These are phyloP conservation scores for Triplophysa siluroides DNA, from an alignment of 2,113 vertebrate genomes.

Conservation along the genomic window DNA sequence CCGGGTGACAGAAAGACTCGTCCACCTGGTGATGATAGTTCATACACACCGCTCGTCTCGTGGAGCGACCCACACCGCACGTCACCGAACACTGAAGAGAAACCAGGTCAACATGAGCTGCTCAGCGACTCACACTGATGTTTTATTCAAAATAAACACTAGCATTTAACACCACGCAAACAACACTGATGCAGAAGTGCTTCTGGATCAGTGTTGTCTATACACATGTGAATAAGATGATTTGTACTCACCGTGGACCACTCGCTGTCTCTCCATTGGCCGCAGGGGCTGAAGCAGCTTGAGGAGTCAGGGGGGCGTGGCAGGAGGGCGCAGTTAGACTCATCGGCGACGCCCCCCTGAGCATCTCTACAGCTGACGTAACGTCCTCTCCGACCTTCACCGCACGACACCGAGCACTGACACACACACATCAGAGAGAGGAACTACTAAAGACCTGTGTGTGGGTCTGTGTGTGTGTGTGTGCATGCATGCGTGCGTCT, in stretches of 20 bases:
- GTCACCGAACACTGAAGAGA: conserved; percentile 84
- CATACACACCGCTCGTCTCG: conserved; percentile 85
- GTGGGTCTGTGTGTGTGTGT: too few species aligned
- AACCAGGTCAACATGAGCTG: background rate
- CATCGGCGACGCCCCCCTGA: conserved; percentile 82
- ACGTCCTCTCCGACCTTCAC: conserved; percentile 84
- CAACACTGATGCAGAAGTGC: too few species aligned
- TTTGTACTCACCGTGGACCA: conserved; percentile 88
- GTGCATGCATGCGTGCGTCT: too few species aligned
- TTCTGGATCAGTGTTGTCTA: too few species aligned
- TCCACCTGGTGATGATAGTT: conserved; percentile 84
- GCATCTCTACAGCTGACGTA: conserved; percentile 93
- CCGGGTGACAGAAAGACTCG: conserved; percentile 84
- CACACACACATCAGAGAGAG: conserved; percentile 48
- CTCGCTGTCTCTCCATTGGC: conserved; percentile 87
- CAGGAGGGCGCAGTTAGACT: conserved; percentile 81
- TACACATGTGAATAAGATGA: too few species aligned
- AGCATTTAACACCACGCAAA: too few species aligned
- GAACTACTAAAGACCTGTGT: background rate
- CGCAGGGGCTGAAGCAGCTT: conserved; percentile 87
- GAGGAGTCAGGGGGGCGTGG: conserved; percentile 83
- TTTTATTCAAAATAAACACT: too few species aligned
- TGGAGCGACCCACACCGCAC: conserved; percentile 81
- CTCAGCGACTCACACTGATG: too few species aligned
- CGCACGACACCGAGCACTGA: conserved; percentile 92